Percentiles rank a stretch among this genome's conserved stretches.
Evolutionary conservation across 2,888 invertebrate species (phyloP).

Genomic region (Ferdinandea cuprea): DNA sequence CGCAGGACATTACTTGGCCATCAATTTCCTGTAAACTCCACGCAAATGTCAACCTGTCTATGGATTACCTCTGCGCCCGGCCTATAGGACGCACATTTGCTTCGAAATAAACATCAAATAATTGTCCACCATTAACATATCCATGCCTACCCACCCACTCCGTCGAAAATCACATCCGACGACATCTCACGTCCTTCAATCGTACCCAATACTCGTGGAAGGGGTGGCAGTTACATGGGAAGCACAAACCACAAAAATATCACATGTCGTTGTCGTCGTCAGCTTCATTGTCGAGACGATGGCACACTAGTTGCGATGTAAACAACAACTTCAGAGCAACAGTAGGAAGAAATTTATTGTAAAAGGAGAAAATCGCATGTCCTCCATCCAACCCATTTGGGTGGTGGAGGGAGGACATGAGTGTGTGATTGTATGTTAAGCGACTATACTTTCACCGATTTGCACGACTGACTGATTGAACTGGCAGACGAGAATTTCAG

Average conservation of each 20-base stretch:
- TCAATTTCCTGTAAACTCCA: constrained; percentile 62
- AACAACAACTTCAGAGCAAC: constrained; percentile 57
- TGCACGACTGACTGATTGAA: constrained; percentile 74
- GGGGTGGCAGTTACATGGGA: background rate
- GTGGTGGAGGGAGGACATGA: constrained; percentile 9
- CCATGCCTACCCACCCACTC: constrained; percentile 16
- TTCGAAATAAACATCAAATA: constrained; percentile 62
- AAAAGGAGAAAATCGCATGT: constrained; percentile 47
- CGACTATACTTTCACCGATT: constrained; percentile 66
- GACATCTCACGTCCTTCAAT: constrained; percentile 64
- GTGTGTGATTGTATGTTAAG: constrained; percentile 42
- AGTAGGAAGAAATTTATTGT: constrained; percentile 28
- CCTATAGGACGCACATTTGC: background rate
- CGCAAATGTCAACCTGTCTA: constrained; percentile 64
- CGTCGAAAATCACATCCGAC: constrained; percentile 51
- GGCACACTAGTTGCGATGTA: constrained; percentile 73
- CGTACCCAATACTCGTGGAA: constrained; percentile 20
- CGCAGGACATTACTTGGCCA: constrained; percentile 69
- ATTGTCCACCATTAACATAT: constrained; percentile 73
- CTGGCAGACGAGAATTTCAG: constrained; percentile 57
- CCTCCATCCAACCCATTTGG: constrained; percentile 10
- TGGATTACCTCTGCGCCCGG: constrained; percentile 37
- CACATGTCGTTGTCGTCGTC: too few species aligned
- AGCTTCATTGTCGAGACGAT: constrained; percentile 57
- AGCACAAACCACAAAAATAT: constrained; percentile 21